Percentiles rank a stretch among this genome's conserved stretches.
These are phyloP conservation scores for Zaprionus taronus DNA, from an alignment of 1,140 invertebrate species.

Conservation along the genomic window DNA sequence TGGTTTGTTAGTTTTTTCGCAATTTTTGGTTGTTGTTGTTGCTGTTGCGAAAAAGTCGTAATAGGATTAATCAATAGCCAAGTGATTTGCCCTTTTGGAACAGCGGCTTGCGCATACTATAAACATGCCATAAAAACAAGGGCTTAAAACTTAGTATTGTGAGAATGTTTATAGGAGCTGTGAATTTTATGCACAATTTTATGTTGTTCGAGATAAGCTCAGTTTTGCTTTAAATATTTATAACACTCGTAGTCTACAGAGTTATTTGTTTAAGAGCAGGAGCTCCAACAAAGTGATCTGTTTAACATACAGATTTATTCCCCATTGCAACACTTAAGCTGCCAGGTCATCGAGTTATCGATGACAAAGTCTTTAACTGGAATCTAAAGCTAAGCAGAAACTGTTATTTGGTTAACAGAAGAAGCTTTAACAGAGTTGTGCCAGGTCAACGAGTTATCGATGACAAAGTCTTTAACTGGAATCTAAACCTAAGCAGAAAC, in stretches of 20 bases:
- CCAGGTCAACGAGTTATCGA: background rate
- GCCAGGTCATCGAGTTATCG: background rate
- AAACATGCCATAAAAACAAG: background rate
- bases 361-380: too few relatives aligned
- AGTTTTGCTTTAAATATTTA: background rate
- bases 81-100: background rate
- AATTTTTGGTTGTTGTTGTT: constrained; percentile 23
- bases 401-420: background rate
- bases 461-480: too few relatives aligned
- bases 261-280: background rate
- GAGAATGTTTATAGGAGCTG: constrained; percentile 3
- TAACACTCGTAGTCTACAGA: too few relatives aligned
- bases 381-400: background rate
- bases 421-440: background rate
- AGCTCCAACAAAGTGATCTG: background rate
- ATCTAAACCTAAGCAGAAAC: background rate
- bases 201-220: background rate
- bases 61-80: constrained; percentile 13
- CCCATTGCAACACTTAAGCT: background rate
- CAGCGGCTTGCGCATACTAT: constrained; percentile 1
- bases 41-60: constrained; percentile 27
- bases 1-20: constrained; percentile 7
- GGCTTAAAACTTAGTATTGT: background rate
- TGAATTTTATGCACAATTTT: background rate
- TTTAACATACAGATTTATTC: background rate